Evolutionary conservation across 1,140 invertebrate genomes (phyloP).

Genomic region (Colletes latitarsis): DNA sequence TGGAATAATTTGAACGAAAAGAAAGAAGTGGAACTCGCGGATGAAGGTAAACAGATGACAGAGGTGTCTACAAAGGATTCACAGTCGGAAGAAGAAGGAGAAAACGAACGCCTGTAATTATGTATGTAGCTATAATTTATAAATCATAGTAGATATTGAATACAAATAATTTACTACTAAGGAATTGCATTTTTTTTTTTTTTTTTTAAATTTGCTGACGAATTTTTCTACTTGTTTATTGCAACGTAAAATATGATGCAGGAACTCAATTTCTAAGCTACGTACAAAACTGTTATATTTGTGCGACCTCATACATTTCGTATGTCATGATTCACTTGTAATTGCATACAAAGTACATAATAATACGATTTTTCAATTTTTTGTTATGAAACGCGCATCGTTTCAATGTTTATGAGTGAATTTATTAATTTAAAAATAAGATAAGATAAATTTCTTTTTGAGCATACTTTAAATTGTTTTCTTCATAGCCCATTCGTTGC

Average conservation of each 20-base stretch:
- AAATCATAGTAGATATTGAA: slow-evolving; percentile 11
- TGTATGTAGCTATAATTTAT: slow-evolving; percentile 24
- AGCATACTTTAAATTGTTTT: too few species aligned
- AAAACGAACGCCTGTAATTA: slow-evolving; percentile 71
- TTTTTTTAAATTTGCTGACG: neutral
- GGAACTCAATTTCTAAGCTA: neutral
- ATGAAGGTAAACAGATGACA: slow-evolving; percentile 72
- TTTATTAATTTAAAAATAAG: too few species aligned
- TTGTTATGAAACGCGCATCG: neutral
- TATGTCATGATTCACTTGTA: neutral
- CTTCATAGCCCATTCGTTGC: neutral
- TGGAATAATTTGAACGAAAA: slow-evolving; percentile 82
- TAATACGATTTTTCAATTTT: too few species aligned
- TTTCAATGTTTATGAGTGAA: neutral
- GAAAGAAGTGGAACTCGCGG: slow-evolving; percentile 15
- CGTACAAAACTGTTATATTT: neutral
- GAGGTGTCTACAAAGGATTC: slow-evolving; percentile 43
- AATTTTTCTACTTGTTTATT: neutral
- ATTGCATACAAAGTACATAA: neutral
- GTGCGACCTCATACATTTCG: too few species aligned
- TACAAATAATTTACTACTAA: slow-evolving; percentile 11
- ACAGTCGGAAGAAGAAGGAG: slow-evolving; percentile 69
- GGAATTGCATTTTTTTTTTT: slow-evolving; percentile 14
- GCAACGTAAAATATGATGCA: neutral
- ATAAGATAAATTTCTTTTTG: neutral